Evolutionary conservation across 1,140 invertebrate species (phyloP).

Genomic region (Augochlora pura): DNA sequence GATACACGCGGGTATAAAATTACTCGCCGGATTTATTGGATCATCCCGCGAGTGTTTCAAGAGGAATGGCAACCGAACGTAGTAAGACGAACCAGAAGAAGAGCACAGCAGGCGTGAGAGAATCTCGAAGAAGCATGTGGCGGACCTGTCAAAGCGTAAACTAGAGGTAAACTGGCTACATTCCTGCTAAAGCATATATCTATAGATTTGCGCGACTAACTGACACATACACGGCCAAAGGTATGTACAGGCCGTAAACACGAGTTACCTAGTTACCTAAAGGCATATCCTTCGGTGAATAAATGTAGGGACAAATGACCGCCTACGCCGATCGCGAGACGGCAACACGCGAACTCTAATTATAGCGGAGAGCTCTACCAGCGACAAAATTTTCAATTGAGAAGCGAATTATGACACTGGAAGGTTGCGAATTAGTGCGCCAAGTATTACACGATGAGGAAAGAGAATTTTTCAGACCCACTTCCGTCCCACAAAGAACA

Average conservation of each 20-base stretch:
- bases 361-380: background rate
- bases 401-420: too few species aligned
- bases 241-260: background rate
- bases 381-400: too few species aligned
- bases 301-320: background rate
- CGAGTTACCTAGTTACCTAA: background rate
- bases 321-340: background rate
- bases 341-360: background rate
- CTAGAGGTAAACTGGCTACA: background rate
- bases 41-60: background rate
- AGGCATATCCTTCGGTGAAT: background rate
- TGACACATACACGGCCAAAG: slow-evolving; percentile 2
- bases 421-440: too few species aligned
- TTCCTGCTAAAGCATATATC: background rate
- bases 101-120: slow-evolving; percentile 15
- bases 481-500: too few species aligned
- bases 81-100: background rate
- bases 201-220: background rate
- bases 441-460: too few species aligned
- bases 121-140: background rate
- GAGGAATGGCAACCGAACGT: background rate
- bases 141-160: slow-evolving; percentile 4
- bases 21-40: background rate
- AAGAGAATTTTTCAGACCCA: background rate
- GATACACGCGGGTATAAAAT: background rate